A percentile compares a stretch with the other conserved stretches of the same genome.
These are phyloP conservation scores for Megalops atlanticus DNA, from an alignment of 2,113 vertebrate genomes.

Conservation along the genomic window DNA sequence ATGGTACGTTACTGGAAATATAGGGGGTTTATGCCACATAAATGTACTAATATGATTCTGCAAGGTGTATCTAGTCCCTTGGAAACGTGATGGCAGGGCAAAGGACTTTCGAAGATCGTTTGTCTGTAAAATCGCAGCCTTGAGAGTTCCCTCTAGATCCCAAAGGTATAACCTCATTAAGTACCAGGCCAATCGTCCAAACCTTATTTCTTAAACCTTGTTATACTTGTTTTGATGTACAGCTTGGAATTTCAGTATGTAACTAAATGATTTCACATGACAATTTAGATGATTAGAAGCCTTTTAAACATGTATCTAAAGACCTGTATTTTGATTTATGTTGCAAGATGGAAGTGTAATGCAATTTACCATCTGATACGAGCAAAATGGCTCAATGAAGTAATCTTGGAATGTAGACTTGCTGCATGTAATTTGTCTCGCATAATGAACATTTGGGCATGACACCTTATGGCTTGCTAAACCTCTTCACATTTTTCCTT, in stretches of 20 bases:
- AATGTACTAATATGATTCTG: constrained; percentile 42
- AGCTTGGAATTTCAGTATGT: constrained; percentile 59
- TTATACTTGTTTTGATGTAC: constrained; percentile 69
- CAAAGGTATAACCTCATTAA: constrained; percentile 64
- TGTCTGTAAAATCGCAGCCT: background rate
- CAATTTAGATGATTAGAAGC: constrained; percentile 71
- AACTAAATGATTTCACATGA: constrained; percentile 71
- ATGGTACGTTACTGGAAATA: no score
- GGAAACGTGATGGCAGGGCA: background rate
- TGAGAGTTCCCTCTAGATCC: background rate
- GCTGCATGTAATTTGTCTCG: constrained; percentile 66
- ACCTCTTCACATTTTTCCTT: no score
- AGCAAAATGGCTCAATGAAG: constrained; percentile 70
- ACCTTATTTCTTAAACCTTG: constrained; percentile 69
- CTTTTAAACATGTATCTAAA: constrained; percentile 63
- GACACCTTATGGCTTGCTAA: no score
- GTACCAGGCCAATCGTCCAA: constrained; percentile 59
- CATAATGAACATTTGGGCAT: constrained; percentile 42
- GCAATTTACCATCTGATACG: constrained; percentile 73
- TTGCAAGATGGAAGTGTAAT: constrained; percentile 67
- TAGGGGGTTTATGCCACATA: no score
- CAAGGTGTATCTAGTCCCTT: constrained; percentile 43
- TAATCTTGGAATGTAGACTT: constrained; percentile 56
- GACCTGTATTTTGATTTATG: constrained; percentile 63
- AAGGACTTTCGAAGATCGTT: background rate